phyloP scores from a whole-genome alignment of 2,113 vertebrate genomes.

The Chloebia gouldiae region DNA sequence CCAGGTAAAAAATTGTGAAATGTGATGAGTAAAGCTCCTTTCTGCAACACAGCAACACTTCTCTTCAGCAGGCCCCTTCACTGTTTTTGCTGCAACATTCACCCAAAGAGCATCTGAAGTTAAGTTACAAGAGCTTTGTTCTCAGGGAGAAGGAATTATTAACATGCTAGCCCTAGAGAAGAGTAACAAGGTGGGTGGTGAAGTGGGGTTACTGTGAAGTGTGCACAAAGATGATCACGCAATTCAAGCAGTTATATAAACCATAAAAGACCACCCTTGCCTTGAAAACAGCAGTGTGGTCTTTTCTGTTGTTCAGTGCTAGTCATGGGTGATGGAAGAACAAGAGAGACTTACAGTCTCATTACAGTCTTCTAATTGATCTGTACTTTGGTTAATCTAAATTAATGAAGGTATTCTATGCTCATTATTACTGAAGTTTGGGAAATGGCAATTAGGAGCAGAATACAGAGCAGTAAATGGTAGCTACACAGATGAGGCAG shows the following conservation, averaged over 20 bases:
- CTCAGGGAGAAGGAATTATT: not conserved
- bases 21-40: not conserved
- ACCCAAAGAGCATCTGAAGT: not conserved
- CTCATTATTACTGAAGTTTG: conserved; percentile 15
- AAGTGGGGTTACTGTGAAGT: not conserved
- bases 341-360: not conserved
- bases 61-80: not conserved
- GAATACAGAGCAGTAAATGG: not conserved
- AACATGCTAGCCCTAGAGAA: not conserved
- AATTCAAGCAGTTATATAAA: not conserved
- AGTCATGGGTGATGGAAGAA: conserved; percentile 23
- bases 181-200: not conserved
- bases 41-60: not conserved
- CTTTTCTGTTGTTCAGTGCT: not conserved
- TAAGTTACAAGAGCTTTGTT: not conserved
- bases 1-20: not conserved
- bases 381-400: conserved; percentile 29
- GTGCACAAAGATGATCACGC: not conserved
- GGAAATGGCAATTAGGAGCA: not conserved
- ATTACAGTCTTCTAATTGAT: conserved; percentile 30
- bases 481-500: not conserved
- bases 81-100: not conserved
- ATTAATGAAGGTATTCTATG: conserved; percentile 49
- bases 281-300: not conserved
- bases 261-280: not conserved